These are phyloP conservation scores for Uria aalge DNA, from an alignment of 2,113 vertebrate genomes.

Conservation along the genomic window DNA sequence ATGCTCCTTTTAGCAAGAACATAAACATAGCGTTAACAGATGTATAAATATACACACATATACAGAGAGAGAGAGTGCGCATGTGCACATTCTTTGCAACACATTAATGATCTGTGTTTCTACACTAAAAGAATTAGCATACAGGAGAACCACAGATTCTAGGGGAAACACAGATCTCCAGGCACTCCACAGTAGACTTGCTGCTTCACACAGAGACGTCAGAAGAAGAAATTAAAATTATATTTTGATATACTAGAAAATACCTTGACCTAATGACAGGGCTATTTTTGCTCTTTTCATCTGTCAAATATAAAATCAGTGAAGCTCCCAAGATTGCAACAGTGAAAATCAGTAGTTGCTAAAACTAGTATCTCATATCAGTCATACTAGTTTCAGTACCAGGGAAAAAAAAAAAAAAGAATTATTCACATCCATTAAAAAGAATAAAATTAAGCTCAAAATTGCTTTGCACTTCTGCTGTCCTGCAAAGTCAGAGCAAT, in stretches of 20 bases:
- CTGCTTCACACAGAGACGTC: neutral
- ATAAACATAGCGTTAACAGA: neutral
- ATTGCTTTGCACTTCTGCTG: neutral
- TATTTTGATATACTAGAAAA: neutral
- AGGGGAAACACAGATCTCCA: neutral
- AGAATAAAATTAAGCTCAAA: neutral
- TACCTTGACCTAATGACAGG: neutral
- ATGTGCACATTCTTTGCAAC: neutral
- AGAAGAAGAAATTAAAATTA: neutral
- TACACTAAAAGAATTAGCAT: neutral
- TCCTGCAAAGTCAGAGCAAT: neutral
- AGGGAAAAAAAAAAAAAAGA: neutral
- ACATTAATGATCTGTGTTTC: neutral
- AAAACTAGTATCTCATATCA: neutral
- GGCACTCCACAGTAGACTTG: neutral
- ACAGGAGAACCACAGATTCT: neutral
- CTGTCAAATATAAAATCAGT: neutral
- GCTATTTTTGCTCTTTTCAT: neutral
- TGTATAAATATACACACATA: neutral
- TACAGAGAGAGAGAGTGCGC: fast-evolving
- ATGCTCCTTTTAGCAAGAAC: neutral
- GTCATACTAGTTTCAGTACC: neutral
- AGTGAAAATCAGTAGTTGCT: neutral
- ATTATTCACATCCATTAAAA: neutral
- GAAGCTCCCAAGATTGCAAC: neutral